Percentiles rank a stretch among this genome's conserved stretches.
Conservation (phyloP, 1,140 invertebrate genomes). For the Phenacoccus solenopsis region DNA sequence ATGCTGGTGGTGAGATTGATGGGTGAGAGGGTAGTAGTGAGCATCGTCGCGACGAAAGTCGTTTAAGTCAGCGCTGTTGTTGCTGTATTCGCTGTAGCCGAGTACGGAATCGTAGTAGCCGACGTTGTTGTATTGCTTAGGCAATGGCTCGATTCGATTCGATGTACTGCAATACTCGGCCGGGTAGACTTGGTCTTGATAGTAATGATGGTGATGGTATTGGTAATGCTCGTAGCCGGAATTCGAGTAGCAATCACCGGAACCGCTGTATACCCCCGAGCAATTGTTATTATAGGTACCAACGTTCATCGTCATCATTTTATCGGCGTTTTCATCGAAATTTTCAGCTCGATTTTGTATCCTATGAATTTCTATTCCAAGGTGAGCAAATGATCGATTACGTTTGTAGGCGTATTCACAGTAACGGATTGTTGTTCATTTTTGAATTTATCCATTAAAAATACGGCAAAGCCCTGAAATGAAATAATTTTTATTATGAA, state of each 20-base stretch:
- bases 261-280: neutral
- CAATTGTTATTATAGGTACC: slow-evolving; percentile 13
- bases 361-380: too few relatives aligned
- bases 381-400: too few relatives aligned
- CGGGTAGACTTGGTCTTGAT: slow-evolving; percentile 5
- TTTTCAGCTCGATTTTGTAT: too few relatives aligned
- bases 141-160: neutral
- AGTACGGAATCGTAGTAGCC: slow-evolving; percentile 5
- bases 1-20: slow-evolving; percentile 19
- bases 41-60: neutral
- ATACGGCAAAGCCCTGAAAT: too few relatives aligned
- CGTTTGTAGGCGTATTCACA: too few relatives aligned
- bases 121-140: slow-evolving; percentile 5
- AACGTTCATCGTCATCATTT: neutral
- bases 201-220: slow-evolving; percentile 9
- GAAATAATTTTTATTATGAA: too few relatives aligned
- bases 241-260: neutral
- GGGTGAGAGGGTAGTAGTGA: slow-evolving; percentile 6
- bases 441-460: too few relatives aligned
- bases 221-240: slow-evolving; percentile 1
- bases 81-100: neutral
- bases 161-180: neutral
- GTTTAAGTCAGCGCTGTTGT: neutral
- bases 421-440: too few relatives aligned
- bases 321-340: neutral